phyloP scores from a whole-genome alignment of 2,888 invertebrate species.

The Agrilus cyanescens region DNA sequence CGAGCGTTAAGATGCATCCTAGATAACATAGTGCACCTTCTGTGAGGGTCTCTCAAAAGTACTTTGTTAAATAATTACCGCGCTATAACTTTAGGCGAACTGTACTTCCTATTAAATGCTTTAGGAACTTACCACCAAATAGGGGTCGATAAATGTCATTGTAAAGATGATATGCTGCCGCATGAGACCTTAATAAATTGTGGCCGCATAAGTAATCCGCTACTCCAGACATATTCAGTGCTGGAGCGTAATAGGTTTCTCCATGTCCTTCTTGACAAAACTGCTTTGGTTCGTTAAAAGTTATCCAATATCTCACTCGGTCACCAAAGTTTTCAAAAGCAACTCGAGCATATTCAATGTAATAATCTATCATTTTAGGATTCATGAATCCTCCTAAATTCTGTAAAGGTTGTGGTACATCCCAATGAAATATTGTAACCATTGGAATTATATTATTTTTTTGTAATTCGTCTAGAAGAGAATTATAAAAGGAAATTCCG shows the following conservation, averaged over 20 bases:
- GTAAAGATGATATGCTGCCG: conserved; percentile 46
- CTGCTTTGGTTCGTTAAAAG: conserved; percentile 39
- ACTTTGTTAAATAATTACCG: no score
- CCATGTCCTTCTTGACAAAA: conserved; percentile 26
- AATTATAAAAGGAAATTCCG: conserved; percentile 50
- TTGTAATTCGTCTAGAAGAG: conserved; percentile 43
- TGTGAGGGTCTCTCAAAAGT: no score
- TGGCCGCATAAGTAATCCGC: conserved; percentile 50
- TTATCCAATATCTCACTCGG: conserved; percentile 38
- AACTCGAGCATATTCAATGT: conserved; percentile 45
- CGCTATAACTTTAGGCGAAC: no score
- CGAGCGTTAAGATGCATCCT: no score
- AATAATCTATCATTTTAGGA: conserved; percentile 30
- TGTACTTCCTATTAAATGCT: no score
- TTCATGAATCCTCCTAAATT: conserved; percentile 14
- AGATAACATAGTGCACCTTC: no score
- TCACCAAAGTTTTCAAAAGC: conserved; percentile 26
- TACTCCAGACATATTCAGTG: conserved; percentile 37
- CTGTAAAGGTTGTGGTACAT: conserved; percentile 42
- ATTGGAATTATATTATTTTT: conserved; percentile 41
- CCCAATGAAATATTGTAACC: conserved; percentile 56
- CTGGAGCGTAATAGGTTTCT: conserved; percentile 34
- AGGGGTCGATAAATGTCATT: conserved; percentile 35
- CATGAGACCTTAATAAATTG: conserved; percentile 53
- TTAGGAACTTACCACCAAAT: conserved; percentile 19